Evolutionary conservation across 2,888 invertebrate genomes (phyloP), one percentile per base, ranked within the genome.

Genomic region (Xylota sylvarum): DNA sequence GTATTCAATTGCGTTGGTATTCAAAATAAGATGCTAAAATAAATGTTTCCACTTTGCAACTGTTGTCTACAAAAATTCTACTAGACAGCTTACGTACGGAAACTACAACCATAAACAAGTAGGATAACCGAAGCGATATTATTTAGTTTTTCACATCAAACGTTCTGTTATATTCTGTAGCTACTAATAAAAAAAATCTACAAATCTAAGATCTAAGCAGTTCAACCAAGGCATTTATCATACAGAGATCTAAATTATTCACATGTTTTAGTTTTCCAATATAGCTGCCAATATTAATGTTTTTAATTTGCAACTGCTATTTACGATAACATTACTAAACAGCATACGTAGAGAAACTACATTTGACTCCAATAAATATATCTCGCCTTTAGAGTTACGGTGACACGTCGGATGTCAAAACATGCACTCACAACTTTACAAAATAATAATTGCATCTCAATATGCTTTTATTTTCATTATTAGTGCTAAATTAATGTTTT

Each of bases 41-140:
- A 64, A 78, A 55, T 12, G 64, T 64, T 56, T 64, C 50, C 27
- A 79, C 55, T 73, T 83, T 78, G 78, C 78, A 83, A 83, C 73
- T 40, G 62, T 52, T 69, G 69, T 56, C 73, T 83, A 73, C 73
- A 6, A 62, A 46, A 58, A 23, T 9, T 9, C 9, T 83, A 83
- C 83, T 73, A 84, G 73, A 14, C 50, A 23, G 65, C 69, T 32
- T 84, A 84, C 78, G 19, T 40, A 84, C 56, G 35, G 58, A 52
- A 76, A 52, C 76, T n/a, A 82, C 82, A 82, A 37, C 6, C 9
- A n/a, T n/a, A n/a, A n/a, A n/a, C 30, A 46, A 43, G 9, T 56
- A 9, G 3, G 40, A 7, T 32, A 32, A 7, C 1, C 5, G 32
- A 32, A 3, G 23, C 23, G 23, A 23, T 23, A 23, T 23, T 23